These are phyloP conservation scores for Yponomeuta evonymella DNA, from an alignment of 2,888 invertebrate genomes.

Conservation along the genomic window DNA sequence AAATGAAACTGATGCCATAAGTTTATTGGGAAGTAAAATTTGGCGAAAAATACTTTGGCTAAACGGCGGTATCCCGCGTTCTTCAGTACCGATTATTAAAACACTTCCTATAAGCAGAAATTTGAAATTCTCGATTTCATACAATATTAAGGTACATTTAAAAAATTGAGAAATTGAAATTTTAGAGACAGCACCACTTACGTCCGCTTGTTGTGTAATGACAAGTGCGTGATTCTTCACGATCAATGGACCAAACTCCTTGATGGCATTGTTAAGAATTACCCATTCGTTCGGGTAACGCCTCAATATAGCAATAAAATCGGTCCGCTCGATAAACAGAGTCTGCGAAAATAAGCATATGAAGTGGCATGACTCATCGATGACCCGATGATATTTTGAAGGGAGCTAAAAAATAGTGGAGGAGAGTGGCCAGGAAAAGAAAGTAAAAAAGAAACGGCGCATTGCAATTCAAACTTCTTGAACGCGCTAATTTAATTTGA, in stretches of 20 bases:
- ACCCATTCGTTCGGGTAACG: not conserved
- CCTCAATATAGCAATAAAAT: not conserved
- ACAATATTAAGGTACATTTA: not conserved
- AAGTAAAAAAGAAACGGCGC: too few species aligned
- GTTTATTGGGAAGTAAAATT: too few species aligned
- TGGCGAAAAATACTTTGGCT: too few species aligned
- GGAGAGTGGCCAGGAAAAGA: too few species aligned
- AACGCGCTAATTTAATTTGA: too few species aligned
- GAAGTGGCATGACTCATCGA: not conserved
- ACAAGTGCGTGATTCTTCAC: not conserved
- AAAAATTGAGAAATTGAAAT: not conserved
- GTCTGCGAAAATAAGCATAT: not conserved
- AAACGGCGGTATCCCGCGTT: too few species aligned
- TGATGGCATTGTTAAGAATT: not conserved
- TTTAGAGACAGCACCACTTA: not conserved
- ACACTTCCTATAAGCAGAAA: too few species aligned
- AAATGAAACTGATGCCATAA: too few species aligned
- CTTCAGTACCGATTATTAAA: too few species aligned
- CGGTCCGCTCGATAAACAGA: not conserved
- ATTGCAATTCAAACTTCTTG: too few species aligned
- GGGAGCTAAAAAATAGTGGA: too few species aligned
- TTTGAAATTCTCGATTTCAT: not conserved
- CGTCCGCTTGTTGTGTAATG: not conserved
- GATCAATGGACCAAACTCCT: not conserved
- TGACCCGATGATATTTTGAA: not conserved